Conservation (phyloP, 2,797 vertebrate genomes). For the Enteromius viviparus region DNA sequence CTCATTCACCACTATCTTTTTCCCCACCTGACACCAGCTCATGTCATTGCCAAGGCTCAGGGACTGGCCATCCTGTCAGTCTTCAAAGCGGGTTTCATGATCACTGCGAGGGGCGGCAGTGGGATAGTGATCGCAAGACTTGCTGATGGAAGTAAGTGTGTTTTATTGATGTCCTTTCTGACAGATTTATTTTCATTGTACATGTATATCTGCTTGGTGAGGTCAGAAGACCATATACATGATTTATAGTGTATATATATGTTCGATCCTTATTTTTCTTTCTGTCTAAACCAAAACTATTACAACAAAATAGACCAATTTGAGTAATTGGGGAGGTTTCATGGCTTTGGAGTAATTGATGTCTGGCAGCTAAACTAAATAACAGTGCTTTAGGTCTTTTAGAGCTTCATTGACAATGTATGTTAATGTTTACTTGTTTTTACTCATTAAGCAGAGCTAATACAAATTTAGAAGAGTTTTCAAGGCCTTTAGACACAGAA, state of each 20-base stretch:
- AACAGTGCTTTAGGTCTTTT: constrained; percentile 20
- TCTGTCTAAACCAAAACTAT: constrained; percentile 11
- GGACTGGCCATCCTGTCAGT: constrained; percentile 93
- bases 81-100: constrained; percentile 94
- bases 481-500: background rate
- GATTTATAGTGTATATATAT: background rate
- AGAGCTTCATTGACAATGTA: background rate
- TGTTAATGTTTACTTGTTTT: constrained; percentile 8
- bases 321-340: constrained; percentile 7
- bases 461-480: background rate
- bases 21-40: constrained; percentile 74
- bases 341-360: constrained; percentile 26
- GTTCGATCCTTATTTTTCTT: background rate
- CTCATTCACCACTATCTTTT: constrained; percentile 3
- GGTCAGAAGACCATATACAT: background rate
- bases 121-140: constrained; percentile 91
- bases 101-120: constrained; percentile 93
- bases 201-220: background rate
- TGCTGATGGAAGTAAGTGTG: constrained; percentile 85
- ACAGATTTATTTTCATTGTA: background rate
- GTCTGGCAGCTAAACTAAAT: constrained; percentile 34
- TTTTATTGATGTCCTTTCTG: background rate
- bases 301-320: constrained; percentile 28
- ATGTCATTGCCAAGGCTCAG: constrained; percentile 93
- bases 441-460: background rate